These are phyloP conservation scores for Thalpophila matura DNA, from an alignment of 2,888 invertebrate genomes.

Conservation along the genomic window DNA sequence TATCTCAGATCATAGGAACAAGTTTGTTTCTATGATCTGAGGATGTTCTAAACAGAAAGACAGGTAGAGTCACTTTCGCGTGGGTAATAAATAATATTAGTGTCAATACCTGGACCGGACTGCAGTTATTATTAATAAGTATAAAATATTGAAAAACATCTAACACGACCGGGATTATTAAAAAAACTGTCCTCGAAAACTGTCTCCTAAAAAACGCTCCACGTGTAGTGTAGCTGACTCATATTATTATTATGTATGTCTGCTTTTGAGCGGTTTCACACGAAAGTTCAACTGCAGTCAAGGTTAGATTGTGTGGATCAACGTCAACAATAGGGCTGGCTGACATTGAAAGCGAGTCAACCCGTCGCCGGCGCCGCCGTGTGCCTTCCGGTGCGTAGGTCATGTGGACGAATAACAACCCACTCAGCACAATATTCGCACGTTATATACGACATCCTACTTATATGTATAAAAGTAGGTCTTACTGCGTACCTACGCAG, in stretches of 20 bases:
- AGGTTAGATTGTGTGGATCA: conserved; percentile 52
- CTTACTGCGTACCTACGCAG: background rate
- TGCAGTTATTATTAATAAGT: no score
- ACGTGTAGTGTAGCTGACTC: conserved; percentile 41
- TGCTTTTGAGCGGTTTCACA: conserved; percentile 47
- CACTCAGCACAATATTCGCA: conserved; percentile 61
- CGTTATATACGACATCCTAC: conserved; percentile 68
- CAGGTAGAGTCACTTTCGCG: no score
- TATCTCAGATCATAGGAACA: no score
- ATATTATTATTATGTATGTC: conserved; percentile 29
- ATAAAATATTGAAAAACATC: no score
- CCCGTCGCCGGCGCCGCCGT: conserved; percentile 38
- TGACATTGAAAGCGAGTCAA: conserved; percentile 54
- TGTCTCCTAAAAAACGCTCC: conserved; percentile 5
- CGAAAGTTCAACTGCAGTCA: conserved; percentile 66
- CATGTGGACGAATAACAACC: conserved; percentile 58
- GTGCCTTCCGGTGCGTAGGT: conserved; percentile 62
- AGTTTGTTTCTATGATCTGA: no score
- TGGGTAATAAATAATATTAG: no score
- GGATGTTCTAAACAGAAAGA: no score
- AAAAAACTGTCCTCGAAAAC: background rate
- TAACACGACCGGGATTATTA: no score
- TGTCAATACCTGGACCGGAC: no score
- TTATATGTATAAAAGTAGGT: conserved; percentile 35
- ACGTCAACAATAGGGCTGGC: conserved; percentile 58